Conservation (phyloP, 1,140 invertebrate species). For the Trachelipus rathkii region DNA sequence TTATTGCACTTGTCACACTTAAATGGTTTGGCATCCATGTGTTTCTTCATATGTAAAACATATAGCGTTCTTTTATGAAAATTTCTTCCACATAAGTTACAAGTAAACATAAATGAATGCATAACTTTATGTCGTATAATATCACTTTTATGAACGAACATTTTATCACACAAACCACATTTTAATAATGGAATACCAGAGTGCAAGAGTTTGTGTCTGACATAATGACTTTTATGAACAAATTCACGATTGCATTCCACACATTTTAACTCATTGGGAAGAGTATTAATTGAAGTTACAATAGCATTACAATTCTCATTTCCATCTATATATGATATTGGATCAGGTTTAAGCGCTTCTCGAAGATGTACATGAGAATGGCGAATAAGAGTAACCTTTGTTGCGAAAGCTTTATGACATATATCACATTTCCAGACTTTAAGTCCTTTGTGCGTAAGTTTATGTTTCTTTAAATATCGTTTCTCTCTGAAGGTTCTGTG, state of each 20-base stretch:
- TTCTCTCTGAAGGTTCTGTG: constrained; percentile 43
- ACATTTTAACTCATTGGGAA: constrained; percentile 58
- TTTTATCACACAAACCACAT: constrained; percentile 50
- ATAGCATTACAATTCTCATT: not conserved
- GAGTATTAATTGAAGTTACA: constrained; percentile 26
- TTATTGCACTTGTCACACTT: constrained; percentile 53
- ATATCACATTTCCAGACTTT: constrained; percentile 46
- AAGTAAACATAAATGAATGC: constrained; percentile 65
- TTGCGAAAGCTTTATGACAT: constrained; percentile 45
- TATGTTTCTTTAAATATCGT: constrained; percentile 42
- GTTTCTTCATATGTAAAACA: constrained; percentile 66
- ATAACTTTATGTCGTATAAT: constrained; percentile 45
- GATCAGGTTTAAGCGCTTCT: constrained; percentile 40
- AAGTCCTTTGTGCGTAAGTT: constrained; percentile 41
- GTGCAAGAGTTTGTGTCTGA: constrained; percentile 60
- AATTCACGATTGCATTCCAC: constrained; percentile 62
- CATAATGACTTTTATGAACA: constrained; percentile 63
- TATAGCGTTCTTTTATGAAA: constrained; percentile 42
- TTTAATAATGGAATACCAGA: constrained; percentile 54
- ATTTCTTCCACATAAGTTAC: constrained; percentile 96
- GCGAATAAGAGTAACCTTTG: constrained; percentile 40
- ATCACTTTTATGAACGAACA: constrained; percentile 50
- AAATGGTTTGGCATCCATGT: constrained; percentile 42
- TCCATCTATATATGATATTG: constrained; percentile 25
- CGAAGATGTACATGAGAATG: constrained; percentile 43